Evolutionary conservation across 35 echinoderm and acorn worm genomes (phyloP).

Genomic region (Stichopus chloronotus): DNA sequence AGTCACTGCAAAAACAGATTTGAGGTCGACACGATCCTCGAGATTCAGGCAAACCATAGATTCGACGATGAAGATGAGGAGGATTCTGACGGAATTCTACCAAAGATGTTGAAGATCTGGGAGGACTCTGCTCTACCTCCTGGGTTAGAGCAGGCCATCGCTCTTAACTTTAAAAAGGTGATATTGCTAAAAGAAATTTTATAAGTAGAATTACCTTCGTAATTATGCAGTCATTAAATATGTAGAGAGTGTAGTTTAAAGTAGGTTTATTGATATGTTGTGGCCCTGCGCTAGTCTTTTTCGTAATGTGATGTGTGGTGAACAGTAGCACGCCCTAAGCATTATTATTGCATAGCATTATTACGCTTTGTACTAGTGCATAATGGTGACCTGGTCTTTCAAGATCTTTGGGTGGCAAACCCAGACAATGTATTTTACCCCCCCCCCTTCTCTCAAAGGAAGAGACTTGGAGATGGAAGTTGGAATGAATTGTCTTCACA

Average conservation of each 20-base stretch:
- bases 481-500: too few species aligned
- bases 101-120: constrained; percentile 32
- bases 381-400: too few species aligned
- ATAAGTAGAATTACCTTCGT: not conserved
- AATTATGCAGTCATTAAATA: not conserved
- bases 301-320: too few species aligned
- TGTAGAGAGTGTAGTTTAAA: not conserved
- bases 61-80: not conserved
- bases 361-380: too few species aligned
- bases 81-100: not conserved
- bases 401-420: too few species aligned
- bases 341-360: too few species aligned
- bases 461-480: too few species aligned
- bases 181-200: not conserved
- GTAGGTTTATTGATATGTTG: not conserved
- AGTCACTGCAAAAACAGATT: constrained; percentile 6
- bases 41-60: constrained; percentile 33
- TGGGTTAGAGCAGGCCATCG: constrained; percentile 34
- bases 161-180: constrained; percentile 41
- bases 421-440: too few species aligned
- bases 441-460: too few species aligned
- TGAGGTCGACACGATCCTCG: constrained; percentile 42
- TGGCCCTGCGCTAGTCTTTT: too few species aligned
- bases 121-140: constrained; percentile 27
- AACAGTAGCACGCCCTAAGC: too few species aligned